Base-by-base conservation (phyloP, 2,888 invertebrate species). In the Cephus pulcher region DNA sequence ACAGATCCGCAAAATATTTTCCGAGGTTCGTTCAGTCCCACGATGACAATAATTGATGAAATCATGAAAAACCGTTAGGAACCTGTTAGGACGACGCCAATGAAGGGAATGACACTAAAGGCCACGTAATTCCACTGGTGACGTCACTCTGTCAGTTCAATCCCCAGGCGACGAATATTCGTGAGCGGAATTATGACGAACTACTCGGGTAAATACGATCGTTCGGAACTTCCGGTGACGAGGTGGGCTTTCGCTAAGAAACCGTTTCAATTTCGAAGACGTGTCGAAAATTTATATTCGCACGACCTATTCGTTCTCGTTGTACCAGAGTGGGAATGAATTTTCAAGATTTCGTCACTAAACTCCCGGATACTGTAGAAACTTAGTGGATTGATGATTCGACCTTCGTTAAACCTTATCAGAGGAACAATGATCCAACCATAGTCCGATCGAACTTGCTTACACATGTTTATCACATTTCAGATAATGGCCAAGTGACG, bases 51-150 rank as follows among this genome's bases (percentile, higher is more conserved):
- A 2, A 2, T 56, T 56, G 11, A 23, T 23, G 56, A 23, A 56
- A 56, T 56, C 56, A 56, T 56, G 56, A 23, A 23, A 56, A 56
- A 56, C 56, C 56, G 56, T 9, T 56, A 56, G 56, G 23, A 56
- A 56, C 56, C 23, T 56, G 56, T 23, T 9, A 56, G 23, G 37
- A 23, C 56, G 9, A 23, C 6, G 23, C 9, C 56, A 56, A 56
- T 23, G 23, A 56, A 23, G 56, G 1, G 56, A 56, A 23, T 23
- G 56, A 23, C 9, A 23, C 56, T 56, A 56, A 23, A 32, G 71
- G 23, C 71, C 71, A 71, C 71, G 71, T 71, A 71, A 71, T 71
- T 71, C 56, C 33, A 34, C 12, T 32, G 32, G 32, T 71, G 71
- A 71, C 71, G 32, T 71, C 71, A 71, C 34, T 34, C 33, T 34